Conservation (phyloP, 2,888 invertebrate species). For the Zootermopsis nevadensis region DNA sequence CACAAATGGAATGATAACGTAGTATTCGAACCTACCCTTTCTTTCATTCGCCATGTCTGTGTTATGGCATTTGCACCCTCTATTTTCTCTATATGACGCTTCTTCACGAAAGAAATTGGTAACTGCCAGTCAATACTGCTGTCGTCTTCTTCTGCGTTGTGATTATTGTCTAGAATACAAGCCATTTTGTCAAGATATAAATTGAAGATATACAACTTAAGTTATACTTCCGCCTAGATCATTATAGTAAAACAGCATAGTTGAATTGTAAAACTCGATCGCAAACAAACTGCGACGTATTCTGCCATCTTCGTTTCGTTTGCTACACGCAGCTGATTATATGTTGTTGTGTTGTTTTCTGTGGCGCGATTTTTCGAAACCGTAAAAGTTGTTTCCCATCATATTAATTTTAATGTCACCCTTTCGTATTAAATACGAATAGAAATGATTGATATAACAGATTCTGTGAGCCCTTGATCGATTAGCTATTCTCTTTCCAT, state of each 20-base stretch:
- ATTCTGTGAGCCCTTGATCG: too few relatives aligned
- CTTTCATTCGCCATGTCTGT: constrained; percentile 93
- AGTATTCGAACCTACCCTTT: constrained; percentile 75
- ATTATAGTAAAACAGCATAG: constrained; percentile 24
- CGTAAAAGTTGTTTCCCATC: neutral
- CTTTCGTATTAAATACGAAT: too few relatives aligned
- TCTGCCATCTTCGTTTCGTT: constrained; percentile 35
- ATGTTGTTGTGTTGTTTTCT: constrained; percentile 6
- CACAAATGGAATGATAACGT: too few relatives aligned
- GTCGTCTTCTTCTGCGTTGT: constrained; percentile 45
- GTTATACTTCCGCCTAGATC: neutral
- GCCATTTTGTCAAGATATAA: constrained; percentile 28
- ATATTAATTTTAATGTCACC: neutral
- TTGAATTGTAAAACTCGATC: neutral
- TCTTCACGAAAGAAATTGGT: constrained; percentile 78
- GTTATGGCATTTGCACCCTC: constrained; percentile 74
- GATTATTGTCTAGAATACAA: constrained; percentile 19
- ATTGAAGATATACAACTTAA: neutral
- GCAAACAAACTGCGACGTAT: neutral
- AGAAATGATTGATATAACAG: too few relatives aligned
- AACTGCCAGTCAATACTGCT: constrained; percentile 74
- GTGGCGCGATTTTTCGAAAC: neutral
- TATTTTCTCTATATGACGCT: constrained; percentile 79
- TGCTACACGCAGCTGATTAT: constrained; percentile 28
- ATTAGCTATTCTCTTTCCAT: too few relatives aligned